Base-by-base conservation (phyloP, 2,113 vertebrate species). In the Delphinapterus leucas region DNA sequence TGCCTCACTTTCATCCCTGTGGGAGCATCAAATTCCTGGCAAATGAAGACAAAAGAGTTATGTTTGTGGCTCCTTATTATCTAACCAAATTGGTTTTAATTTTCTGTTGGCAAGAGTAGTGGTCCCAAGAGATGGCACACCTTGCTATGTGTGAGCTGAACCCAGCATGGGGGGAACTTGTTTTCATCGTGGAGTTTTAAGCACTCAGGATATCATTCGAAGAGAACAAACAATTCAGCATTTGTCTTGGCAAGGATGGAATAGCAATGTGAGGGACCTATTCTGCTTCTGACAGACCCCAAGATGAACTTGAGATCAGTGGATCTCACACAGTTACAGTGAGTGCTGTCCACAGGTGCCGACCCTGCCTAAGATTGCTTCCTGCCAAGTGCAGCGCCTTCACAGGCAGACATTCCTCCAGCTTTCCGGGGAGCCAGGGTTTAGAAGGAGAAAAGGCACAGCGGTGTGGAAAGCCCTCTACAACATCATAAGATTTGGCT, bases 81-180 rank as follows among this genome's bases (percentile, higher is more conserved):
- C 96, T 91, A 93, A 93, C 93, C 97, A 98, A 98, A 98, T 98
- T 97, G 98, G 96, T 98, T 98, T 98, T 97, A 98, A 98, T 99
- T 99, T 98, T 98, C 98, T 79, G 88, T 96, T 98, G 98, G 98
- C 98, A 97, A 97, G 68, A 80, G 97, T 67, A 2, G 79, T 38
- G 95, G 90, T 97, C 98, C 92, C 96, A 85, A 96, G 93, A 98
- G 98, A 94, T 84, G 97, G 90, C 87, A 63, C 85, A 97, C 98
- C 97, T 96, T 97, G 96, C 80, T 88, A 53, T 82, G 97, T 97
- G 96, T 98, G 97, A 98, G 97, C 92, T 61, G 97, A 98, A 98
- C 98, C 96, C 95, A 96, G 96, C 97, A 88, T n/a, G 82, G 74
- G 73, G 95, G 76, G 53, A 12, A 86, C 85, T 82, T 71, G 25